Evolutionary conservation across 1,140 invertebrate species (phyloP), one percentile per base, ranked within the genome.

Genomic region (Ganaspis sp.): DNA sequence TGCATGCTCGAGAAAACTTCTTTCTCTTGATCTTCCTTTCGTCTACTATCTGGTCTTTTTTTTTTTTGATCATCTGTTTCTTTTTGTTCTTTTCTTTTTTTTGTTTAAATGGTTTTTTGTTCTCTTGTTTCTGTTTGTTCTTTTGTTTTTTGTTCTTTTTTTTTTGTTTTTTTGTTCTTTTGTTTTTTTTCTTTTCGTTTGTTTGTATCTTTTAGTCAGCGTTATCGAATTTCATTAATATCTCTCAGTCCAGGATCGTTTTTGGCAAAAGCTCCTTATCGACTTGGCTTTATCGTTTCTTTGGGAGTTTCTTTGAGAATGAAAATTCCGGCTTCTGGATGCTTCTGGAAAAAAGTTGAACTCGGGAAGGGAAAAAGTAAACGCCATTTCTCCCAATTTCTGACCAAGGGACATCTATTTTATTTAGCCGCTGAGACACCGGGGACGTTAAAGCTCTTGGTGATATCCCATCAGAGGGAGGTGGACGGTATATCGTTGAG

Each of bases 301-400:
- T 49, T 6, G n/a, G n/a, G n/a, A n/a, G n/a, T n/a, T n/a, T n/a
- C n/a, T n/a, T 1, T 49, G 1, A 2, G 12, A 40, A 12, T 11
- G 38, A 40, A 12, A 40, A 40, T 40, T 12, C 9, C n/a, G 11
- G 1, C 12, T 40, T 9, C 26, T 29, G 58, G 23, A 15, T n/a
- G n/a, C n/a, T n/a, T n/a, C n/a, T n/a, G n/a, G 12, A 64, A 64
- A 29, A 64, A 64, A 26, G 12, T 64, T 26, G 71, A 72, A 58
- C 71, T 54, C 49, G 11, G 75, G 58, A 75, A 83, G 80, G 78
- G 80, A 81, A 79, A 80, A 53, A 76, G 69, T 73, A 80, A 82
- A 81, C 76, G 87, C 88, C 89, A 90, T 90, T 90, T 89, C 86
- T 90, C 84, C 87, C 87, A 90, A 90, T 90, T 88, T 89, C 80